Conservation (phyloP, 2,888 invertebrate genomes). For the Aporophyla lueneburgensis region DNA sequence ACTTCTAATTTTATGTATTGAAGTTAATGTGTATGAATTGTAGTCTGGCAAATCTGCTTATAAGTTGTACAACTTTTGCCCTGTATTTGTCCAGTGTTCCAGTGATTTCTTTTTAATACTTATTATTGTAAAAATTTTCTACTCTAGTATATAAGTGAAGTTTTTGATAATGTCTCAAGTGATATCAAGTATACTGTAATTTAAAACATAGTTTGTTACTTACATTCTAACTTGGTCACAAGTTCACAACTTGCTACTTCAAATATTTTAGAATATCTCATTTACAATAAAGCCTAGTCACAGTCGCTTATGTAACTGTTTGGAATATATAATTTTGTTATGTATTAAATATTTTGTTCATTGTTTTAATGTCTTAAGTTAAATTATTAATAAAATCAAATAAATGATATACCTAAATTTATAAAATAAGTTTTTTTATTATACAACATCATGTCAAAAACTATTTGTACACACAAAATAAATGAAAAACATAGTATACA, state of each 20-base stretch:
- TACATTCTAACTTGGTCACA: constrained; percentile 17
- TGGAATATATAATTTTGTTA: constrained; percentile 43
- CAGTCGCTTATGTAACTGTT: constrained; percentile 19
- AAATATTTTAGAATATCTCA: constrained; percentile 20
- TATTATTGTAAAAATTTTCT: constrained; percentile 41
- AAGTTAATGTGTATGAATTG: not conserved
- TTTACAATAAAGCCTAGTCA: constrained; percentile 43
- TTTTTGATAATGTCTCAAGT: constrained; percentile 36
- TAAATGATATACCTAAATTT: constrained; percentile 63
- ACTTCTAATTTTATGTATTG: constrained; percentile 4
- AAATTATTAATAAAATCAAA: constrained; percentile 52
- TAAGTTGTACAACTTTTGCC: constrained; percentile 4
- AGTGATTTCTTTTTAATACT: not conserved
- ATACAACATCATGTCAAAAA: constrained; percentile 59
- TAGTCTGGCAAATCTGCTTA: not conserved
- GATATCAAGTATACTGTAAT: constrained; percentile 45
- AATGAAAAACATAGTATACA: constrained; percentile 83
- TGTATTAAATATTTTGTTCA: constrained; percentile 33
- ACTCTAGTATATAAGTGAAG: constrained; percentile 43
- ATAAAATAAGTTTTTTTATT: constrained; percentile 59
- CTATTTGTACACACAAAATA: constrained; percentile 69
- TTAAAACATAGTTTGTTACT: constrained; percentile 23
- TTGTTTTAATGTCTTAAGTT: constrained; percentile 41
- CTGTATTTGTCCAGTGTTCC: constrained; percentile 17
- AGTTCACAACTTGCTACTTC: constrained; percentile 8